phyloP scores from a whole-genome alignment of 2,797 vertebrate species.

The Lateolabrax maculatus region DNA sequence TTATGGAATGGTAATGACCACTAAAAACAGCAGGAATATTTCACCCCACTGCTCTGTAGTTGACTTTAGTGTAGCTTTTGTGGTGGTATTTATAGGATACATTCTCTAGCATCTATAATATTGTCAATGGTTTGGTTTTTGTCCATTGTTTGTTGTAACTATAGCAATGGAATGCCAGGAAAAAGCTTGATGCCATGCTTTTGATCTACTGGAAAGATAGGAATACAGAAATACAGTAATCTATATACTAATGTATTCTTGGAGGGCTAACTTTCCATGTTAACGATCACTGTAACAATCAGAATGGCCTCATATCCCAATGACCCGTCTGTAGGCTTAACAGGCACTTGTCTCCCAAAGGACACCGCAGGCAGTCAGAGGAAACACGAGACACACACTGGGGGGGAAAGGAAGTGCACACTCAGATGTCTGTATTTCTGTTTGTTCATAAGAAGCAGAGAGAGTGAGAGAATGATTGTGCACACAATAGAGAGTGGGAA shows the following conservation, averaged over 20 bases:
- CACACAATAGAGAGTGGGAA: slow-evolving; percentile 47
- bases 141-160: neutral
- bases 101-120: neutral
- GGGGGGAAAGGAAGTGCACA: slow-evolving; percentile 20
- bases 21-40: too few species aligned
- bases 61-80: neutral
- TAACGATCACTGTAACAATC: slow-evolving; percentile 14
- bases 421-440: slow-evolving; percentile 40
- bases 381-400: slow-evolving; percentile 55
- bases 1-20: too few species aligned
- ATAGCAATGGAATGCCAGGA: neutral
- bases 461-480: slow-evolving; percentile 18
- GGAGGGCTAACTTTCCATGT: slow-evolving; percentile 7
- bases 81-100: neutral
- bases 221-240: neutral
- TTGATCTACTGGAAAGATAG: slow-evolving; percentile 1
- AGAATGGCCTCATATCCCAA: neutral
- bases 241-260: slow-evolving; percentile 17
- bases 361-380: slow-evolving; percentile 43
- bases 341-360: slow-evolving; percentile 30
- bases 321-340: slow-evolving; percentile 26
- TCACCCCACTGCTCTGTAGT: neutral
- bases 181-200: neutral
- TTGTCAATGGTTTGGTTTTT: neutral
- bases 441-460: slow-evolving; percentile 35